phyloP scores from a whole-genome alignment of 30 jellyfish, hydroid and myxozoan genomes.

The Chrysaora quinquecirrha region DNA sequence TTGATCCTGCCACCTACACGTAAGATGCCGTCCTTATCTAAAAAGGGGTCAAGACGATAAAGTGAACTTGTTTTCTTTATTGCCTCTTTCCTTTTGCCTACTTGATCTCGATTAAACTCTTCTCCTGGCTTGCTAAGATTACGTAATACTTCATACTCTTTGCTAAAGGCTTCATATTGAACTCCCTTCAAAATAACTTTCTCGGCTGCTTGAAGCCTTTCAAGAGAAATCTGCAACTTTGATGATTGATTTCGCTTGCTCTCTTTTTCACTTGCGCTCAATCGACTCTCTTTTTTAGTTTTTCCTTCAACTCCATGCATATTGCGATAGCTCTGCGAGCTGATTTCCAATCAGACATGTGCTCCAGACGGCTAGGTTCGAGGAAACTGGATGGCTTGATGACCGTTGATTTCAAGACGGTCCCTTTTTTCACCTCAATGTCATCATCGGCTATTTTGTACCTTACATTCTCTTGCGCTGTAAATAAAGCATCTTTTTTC shows the following conservation, averaged over 20 bases:
- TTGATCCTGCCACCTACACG: too few relatives aligned
- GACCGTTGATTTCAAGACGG: too few relatives aligned
- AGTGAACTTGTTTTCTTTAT: constrained; percentile 23
- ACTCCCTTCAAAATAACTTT: background rate
- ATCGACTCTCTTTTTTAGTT: background rate
- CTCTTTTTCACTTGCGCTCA: background rate
- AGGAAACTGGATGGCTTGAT: too few relatives aligned
- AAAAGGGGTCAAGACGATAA: constrained; percentile 34
- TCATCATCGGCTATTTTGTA: constrained; percentile 11
- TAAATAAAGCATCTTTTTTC: background rate
- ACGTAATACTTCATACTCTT: constrained; percentile 24
- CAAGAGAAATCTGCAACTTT: background rate
- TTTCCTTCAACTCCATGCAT: constrained; percentile 29
- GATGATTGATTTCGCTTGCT: background rate
- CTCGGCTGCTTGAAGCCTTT: background rate
- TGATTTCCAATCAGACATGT: too few relatives aligned
- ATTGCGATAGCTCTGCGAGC: constrained; percentile 13
- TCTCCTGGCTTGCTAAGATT: constrained; percentile 20
- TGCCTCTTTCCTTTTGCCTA: constrained; percentile 10
- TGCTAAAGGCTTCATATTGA: background rate
- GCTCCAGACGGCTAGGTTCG: too few relatives aligned
- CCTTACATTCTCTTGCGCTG: background rate
- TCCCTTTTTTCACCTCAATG: background rate
- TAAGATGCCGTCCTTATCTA: constrained; percentile 19
- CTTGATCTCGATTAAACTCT: constrained; percentile 20